Evolutionary conservation across 1,140 invertebrate species (phyloP).

Genomic region (Drosophila bocqueti): DNA sequence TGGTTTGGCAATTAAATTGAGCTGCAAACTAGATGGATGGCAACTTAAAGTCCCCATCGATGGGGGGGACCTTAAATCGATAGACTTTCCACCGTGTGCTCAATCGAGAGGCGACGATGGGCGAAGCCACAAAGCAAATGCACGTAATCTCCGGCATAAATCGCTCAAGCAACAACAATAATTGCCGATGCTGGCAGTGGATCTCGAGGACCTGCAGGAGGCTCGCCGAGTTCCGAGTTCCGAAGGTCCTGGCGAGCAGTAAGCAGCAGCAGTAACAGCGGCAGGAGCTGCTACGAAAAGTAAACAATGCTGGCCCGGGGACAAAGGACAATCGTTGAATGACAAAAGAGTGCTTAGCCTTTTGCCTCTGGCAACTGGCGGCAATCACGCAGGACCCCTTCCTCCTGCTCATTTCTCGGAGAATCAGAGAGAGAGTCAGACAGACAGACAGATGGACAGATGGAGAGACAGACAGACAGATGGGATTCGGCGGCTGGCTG

Average conservation of each 20-base stretch:
- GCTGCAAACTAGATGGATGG: constrained; percentile 5
- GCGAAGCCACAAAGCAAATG: constrained; percentile 55
- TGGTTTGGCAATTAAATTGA: background rate
- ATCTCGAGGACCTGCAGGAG: constrained; percentile 13
- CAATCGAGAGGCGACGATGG: constrained; percentile 30
- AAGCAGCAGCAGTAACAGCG: background rate
- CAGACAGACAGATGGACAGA: constrained; percentile 20
- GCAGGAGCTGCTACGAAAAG: constrained; percentile 46
- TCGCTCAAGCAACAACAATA: constrained; percentile 63
- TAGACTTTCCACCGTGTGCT: constrained; percentile 29
- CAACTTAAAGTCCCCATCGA: constrained; percentile 27
- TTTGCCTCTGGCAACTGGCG: constrained; percentile 71
- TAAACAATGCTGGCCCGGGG: constrained; percentile 63
- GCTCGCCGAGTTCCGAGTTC: constrained; percentile 1
- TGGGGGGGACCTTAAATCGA: constrained; percentile 23
- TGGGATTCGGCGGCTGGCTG: constrained; percentile 26
- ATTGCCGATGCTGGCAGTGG: constrained; percentile 52
- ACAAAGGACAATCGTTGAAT: constrained; percentile 80
- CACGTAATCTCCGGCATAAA: constrained; percentile 71
- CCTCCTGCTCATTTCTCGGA: constrained; percentile 11
- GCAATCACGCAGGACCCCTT: constrained; percentile 70
- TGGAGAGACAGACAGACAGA: constrained; percentile 16
- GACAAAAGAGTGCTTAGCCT: constrained; percentile 82
- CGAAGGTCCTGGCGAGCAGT: constrained; percentile 7
- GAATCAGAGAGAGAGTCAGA: constrained; percentile 12